These are phyloP conservation scores for Cheilosia vernalis DNA, from an alignment of 2,888 invertebrate species.

Conservation along the genomic window DNA sequence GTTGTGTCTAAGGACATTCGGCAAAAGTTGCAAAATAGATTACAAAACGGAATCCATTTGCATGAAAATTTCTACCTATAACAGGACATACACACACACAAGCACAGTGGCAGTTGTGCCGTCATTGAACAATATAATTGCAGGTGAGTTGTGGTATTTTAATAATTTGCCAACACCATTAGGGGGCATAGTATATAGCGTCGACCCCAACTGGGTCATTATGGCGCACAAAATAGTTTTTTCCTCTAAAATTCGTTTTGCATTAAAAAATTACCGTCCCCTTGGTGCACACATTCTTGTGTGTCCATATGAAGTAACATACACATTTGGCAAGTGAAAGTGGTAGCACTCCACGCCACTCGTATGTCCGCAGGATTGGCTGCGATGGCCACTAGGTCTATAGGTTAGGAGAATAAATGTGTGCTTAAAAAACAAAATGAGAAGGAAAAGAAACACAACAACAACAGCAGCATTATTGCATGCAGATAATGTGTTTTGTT, in stretches of 20 bases:
- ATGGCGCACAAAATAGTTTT: slow-evolving; percentile 40
- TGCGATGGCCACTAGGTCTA: slow-evolving; percentile 55
- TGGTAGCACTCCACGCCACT: slow-evolving; percentile 28
- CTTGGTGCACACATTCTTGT: slow-evolving; percentile 4
- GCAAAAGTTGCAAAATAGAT: slow-evolving; percentile 49
- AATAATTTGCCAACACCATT: slow-evolving; percentile 41
- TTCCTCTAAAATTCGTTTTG: slow-evolving; percentile 43
- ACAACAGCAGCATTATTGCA: slow-evolving; percentile 35
- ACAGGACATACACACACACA: slow-evolving; percentile 17
- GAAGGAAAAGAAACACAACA: neutral
- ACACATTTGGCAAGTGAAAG: slow-evolving; percentile 59
- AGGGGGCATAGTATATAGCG: neutral
- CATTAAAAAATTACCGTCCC: slow-evolving; percentile 57
- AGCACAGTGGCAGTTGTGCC: neutral
- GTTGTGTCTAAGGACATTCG: slow-evolving; percentile 51
- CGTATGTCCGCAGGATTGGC: slow-evolving; percentile 37
- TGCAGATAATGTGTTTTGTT: slow-evolving; percentile 47
- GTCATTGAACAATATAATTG: slow-evolving; percentile 63
- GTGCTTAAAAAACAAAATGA: neutral
- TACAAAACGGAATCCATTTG: slow-evolving; percentile 68
- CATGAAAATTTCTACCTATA: slow-evolving; percentile 54
- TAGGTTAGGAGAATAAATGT: slow-evolving; percentile 52
- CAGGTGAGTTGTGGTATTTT: slow-evolving; percentile 69
- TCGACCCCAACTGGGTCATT: slow-evolving; percentile 59
- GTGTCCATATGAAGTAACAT: slow-evolving; percentile 6